Percentiles rank a stretch among this genome's conserved stretches.
Conservation (phyloP, 2,113 vertebrate genomes). For the Herpailurus yagouaroundi region DNA sequence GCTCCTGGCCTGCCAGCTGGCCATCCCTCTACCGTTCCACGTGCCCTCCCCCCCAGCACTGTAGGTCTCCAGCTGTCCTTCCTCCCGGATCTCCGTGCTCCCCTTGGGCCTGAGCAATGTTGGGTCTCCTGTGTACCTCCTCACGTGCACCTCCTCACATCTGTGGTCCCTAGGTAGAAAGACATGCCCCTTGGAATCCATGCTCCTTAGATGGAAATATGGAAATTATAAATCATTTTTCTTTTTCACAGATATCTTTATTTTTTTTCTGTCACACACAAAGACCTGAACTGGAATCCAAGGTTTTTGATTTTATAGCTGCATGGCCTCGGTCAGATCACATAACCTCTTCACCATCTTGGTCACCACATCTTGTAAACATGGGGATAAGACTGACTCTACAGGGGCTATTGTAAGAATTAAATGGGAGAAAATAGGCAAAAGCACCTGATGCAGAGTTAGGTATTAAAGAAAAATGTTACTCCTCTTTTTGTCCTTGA, state of each 20-base stretch:
- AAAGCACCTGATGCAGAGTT: background rate
- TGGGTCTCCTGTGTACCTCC: background rate
- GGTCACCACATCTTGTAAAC: background rate
- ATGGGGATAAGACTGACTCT: background rate
- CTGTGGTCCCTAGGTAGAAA: background rate
- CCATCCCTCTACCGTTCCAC: background rate
- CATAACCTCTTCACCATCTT: background rate
- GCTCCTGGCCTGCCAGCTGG: background rate
- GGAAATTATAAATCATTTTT: background rate
- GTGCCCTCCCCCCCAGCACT: background rate
- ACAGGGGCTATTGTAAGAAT: background rate
- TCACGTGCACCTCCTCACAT: background rate
- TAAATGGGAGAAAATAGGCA: background rate
- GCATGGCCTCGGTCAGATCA: background rate
- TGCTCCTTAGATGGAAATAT: background rate
- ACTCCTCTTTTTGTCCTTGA: background rate
- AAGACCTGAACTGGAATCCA: constrained; percentile 11
- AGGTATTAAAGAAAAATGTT: background rate
- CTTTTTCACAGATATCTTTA: background rate
- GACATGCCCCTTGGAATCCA: background rate
- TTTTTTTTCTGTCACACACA: background rate
- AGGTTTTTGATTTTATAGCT: background rate
- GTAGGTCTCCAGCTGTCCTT: background rate
- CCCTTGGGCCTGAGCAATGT: background rate
- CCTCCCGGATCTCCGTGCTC: background rate